Evolutionary conservation across 2,888 invertebrate genomes (phyloP).

Genomic region (Acrobasis consociella): DNA sequence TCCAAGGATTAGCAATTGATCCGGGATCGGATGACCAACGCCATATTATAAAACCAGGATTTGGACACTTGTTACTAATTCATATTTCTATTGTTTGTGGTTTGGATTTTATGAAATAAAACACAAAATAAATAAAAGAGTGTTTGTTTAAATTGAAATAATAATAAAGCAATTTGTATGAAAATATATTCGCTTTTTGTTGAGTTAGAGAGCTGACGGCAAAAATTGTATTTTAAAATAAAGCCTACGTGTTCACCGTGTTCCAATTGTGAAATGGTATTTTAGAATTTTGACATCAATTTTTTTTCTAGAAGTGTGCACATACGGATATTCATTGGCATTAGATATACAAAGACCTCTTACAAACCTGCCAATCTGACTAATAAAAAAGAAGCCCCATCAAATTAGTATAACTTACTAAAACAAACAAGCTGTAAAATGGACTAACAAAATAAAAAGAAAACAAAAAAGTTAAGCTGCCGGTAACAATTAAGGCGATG

Average conservation of each 20-base stretch:
- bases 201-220: no score
- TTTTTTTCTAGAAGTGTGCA: no score
- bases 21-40: conserved; percentile 77
- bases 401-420: conserved; percentile 1
- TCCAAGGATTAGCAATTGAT: conserved; percentile 74
- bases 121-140: conserved; percentile 2
- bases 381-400: neutral
- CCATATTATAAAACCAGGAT: conserved; percentile 73
- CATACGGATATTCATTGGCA: no score
- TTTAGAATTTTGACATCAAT: no score
- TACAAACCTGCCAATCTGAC: no score
- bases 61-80: conserved; percentile 72
- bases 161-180: conserved; percentile 7
- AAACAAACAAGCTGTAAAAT: conserved; percentile 3
- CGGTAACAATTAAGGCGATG: conserved; percentile 55
- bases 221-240: no score
- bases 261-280: no score
- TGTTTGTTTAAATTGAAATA: neutral
- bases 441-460: conserved; percentile 31
- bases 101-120: conserved; percentile 20
- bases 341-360: no score
- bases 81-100: conserved; percentile 61
- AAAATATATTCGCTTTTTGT: conserved; percentile 13
- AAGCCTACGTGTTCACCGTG: no score
- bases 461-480: conserved; percentile 42